Evolutionary conservation across 2,113 vertebrate genomes (phyloP).

Genomic region (Triplophysa tibetana): DNA sequence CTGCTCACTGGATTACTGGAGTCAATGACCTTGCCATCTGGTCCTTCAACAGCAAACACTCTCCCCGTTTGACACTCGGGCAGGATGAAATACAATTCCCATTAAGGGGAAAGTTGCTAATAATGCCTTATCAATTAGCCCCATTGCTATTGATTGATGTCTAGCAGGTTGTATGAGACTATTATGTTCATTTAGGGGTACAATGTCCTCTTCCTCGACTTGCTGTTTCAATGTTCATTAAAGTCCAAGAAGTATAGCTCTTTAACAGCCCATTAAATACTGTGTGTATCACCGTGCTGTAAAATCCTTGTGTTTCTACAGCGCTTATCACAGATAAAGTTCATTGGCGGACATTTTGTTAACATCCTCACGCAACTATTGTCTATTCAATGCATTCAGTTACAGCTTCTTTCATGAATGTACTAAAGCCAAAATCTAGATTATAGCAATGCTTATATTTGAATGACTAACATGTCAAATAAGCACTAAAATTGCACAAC

Average conservation of each 20-base stretch:
- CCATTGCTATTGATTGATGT: conserved; percentile 77
- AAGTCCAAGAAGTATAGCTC: conserved; percentile 58
- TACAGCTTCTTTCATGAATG: no score
- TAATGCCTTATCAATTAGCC: conserved; percentile 81
- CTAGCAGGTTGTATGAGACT: conserved; percentile 74
- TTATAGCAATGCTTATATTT: no score
- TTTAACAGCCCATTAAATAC: conserved; percentile 72
- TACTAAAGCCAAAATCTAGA: no score
- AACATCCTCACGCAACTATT: no score
- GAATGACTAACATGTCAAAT: no score
- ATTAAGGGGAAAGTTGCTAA: conserved; percentile 74
- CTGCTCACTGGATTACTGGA: conserved; percentile 71
- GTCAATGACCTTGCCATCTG: conserved; percentile 79
- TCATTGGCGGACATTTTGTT: neutral
- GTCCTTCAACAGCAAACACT: conserved; percentile 68
- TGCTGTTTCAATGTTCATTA: conserved; percentile 73
- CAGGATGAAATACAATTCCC: conserved; percentile 77
- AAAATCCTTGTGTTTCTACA: conserved; percentile 34
- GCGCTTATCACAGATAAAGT: conserved; percentile 13
- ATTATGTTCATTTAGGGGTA: conserved; percentile 72
- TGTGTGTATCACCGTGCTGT: conserved; percentile 65
- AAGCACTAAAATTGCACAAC: no score
- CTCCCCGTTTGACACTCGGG: conserved; percentile 61
- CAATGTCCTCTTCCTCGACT: conserved; percentile 63
- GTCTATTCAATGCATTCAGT: no score